A percentile compares a stretch with the other conserved stretches of the same genome.
Evolutionary conservation across 2,888 invertebrate species (phyloP).

Genomic region (Byasa hedistus): DNA sequence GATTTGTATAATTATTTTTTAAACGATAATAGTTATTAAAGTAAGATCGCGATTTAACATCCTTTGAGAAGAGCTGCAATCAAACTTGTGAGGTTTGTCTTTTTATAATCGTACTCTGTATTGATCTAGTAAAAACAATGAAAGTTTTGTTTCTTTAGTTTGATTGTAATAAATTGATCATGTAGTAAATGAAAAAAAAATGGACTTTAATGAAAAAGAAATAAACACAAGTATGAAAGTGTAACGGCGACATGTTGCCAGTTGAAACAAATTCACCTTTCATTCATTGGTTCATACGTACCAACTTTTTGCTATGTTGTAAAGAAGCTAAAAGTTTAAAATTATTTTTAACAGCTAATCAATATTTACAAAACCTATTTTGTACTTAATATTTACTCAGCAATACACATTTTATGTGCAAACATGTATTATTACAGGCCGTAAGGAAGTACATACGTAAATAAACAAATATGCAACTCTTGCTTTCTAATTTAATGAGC

Average conservation of each 20-base stretch:
- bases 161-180: too few relatives aligned
- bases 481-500: conserved; percentile 24
- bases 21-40: too few relatives aligned
- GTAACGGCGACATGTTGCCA: neutral
- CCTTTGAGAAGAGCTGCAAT: too few relatives aligned
- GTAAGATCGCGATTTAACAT: too few relatives aligned
- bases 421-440: neutral
- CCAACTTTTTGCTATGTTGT: neutral
- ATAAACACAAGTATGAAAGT: neutral
- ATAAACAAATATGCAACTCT: conserved; percentile 21
- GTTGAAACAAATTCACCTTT: neutral
- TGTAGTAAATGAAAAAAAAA: neutral
- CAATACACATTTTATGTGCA: neutral
- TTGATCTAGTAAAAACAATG: too few relatives aligned
- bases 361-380: too few relatives aligned
- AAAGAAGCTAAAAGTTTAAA: neutral
- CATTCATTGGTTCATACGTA: neutral
- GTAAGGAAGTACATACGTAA: conserved; percentile 18
- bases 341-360: neutral
- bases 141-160: too few relatives aligned
- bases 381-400: too few relatives aligned
- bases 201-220: neutral
- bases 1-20: too few relatives aligned
- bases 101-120: too few relatives aligned
- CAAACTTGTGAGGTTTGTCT: too few relatives aligned